A percentile compares a stretch with the other conserved stretches of the same genome.
Conservation (phyloP, 2,888 invertebrate genomes). For the Diarsia mendica region DNA sequence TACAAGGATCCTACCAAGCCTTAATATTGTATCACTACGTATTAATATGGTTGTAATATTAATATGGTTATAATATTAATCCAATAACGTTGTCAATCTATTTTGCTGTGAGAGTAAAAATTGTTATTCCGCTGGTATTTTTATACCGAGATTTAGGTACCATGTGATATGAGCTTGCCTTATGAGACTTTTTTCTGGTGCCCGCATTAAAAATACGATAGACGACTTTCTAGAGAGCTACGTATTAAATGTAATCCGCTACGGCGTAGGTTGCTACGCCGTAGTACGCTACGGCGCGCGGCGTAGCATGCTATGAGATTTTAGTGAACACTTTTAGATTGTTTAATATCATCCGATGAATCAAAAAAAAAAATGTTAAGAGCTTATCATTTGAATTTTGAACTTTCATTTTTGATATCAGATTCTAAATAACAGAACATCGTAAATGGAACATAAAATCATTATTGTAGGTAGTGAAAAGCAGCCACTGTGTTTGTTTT, state of each 20-base stretch:
- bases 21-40: constrained; percentile 46
- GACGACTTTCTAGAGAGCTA: not conserved
- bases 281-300: not conserved
- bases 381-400: not conserved
- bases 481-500: not conserved
- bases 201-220: not conserved
- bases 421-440: not conserved
- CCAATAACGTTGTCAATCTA: constrained; percentile 52
- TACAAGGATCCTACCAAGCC: constrained; percentile 54
- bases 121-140: constrained; percentile 29
- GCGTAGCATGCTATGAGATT: not conserved
- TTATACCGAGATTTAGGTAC: constrained; percentile 4
- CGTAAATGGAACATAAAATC: not conserved
- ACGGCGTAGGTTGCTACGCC: constrained; percentile 4
- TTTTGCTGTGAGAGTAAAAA: constrained; percentile 22
- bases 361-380: too few species aligned
- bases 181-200: not conserved
- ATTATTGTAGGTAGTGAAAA: not conserved
- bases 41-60: constrained; percentile 52
- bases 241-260: constrained; percentile 7
- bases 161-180: not conserved
- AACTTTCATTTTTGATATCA: not conserved
- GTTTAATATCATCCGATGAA: not conserved
- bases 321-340: not conserved
- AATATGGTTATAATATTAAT: constrained; percentile 54